phyloP scores from a whole-genome alignment of 2,113 vertebrate genomes.

The Chitala chitala region DNA sequence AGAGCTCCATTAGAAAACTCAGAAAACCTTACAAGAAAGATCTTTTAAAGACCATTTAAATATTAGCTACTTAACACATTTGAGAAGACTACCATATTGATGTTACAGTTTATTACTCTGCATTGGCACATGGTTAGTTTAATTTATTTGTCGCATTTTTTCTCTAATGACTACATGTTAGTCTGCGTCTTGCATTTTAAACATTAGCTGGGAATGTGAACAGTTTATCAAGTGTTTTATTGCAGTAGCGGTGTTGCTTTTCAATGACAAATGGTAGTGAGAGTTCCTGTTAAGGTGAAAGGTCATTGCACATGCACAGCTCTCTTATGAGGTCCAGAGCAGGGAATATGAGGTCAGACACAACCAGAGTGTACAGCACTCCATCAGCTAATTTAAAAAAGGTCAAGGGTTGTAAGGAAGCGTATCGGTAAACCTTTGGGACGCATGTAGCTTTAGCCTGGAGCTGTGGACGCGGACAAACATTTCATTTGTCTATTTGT shows the following conservation, averaged over 20 bases:
- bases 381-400: constrained; percentile 13
- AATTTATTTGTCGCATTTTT: no score
- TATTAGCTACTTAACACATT: no score
- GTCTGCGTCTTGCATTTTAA: no score
- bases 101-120: no score
- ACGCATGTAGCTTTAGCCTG: not conserved
- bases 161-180: no score
- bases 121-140: no score
- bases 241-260: no score
- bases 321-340: no score
- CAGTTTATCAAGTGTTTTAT: no score
- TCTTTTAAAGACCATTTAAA: no score
- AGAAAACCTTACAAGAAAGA: not conserved
- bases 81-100: no score
- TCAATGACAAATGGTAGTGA: not conserved
- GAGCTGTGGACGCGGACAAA: not conserved
- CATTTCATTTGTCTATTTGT: not conserved
- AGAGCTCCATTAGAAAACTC: not conserved
- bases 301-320: not conserved
- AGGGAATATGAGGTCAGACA: not conserved
- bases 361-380: not conserved
- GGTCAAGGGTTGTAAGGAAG: constrained; percentile 25
- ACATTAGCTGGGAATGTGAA: no score
- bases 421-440: not conserved
- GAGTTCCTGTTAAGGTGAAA: not conserved